Evolutionary conservation across 2,113 vertebrate genomes (phyloP), one percentile per base, ranked within the genome.

Genomic region (Forbesichthys papilliferus): DNA sequence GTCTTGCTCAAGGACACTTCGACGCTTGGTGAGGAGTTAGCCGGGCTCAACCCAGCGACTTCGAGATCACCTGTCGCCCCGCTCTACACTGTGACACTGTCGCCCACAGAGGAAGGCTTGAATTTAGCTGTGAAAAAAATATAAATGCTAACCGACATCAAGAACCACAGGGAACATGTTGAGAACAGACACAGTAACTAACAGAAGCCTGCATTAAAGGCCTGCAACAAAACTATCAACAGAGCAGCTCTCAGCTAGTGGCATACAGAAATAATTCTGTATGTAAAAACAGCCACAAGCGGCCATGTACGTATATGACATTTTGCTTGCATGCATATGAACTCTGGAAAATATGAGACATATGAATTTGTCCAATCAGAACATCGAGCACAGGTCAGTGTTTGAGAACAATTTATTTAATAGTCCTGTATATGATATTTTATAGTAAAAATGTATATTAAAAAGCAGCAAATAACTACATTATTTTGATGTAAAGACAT

Each of bases 141-240:
- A 9, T 42, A 54, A 33, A 72, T 58, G 13, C 48, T 8, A 3
- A 18, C 9, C 18, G 46, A 11, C 11, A 1, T 14, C 20, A 63
- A 34, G 11, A 67, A 14, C 64, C 13, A 61, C 3, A 8, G 14
- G 55, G 6, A 56, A 64, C 7, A 69, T 76, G 65, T 71, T 66
- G 52, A 82, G 76, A 86, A 79, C 80, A 81, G 65, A 77, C 66
- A 87, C 74, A 69, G 64, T 67, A 74, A 86, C 79, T 64, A 75
- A 53, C 78, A 84, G 82, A 78, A 69, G 66, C 36, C 66, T 11
- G 71, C 80, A 75, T 80, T 27, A 80, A 91, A 89, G 86, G 84
- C 78, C 80, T 82, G 71, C 46, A 20, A 77, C 74, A 87, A 90
- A 90, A 92, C 88, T 86, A 90, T 86, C 85, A 91, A 86, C 85